Conservation (phyloP, 2,888 invertebrate species). For the Morpho deidamia region DNA sequence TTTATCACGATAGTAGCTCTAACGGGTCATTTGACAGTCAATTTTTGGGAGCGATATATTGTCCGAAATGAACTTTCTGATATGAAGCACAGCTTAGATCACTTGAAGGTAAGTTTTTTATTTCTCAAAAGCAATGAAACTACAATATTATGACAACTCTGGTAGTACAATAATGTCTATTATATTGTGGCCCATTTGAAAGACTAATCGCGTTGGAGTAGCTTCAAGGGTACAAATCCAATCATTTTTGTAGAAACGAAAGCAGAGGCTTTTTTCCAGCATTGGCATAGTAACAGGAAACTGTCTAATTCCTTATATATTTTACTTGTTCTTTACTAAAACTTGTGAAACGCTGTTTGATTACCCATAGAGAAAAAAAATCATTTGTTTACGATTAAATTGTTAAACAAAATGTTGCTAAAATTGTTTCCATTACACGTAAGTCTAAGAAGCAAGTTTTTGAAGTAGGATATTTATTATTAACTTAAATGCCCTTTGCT, state of each 20-base stretch:
- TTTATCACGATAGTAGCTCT: conserved; percentile 43
- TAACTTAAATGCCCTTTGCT: too few species aligned
- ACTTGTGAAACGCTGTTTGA: too few species aligned
- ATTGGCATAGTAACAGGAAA: too few species aligned
- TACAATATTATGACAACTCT: background rate
- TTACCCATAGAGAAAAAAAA: too few species aligned
- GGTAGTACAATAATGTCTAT: background rate
- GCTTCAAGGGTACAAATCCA: background rate
- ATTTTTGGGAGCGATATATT: conserved; percentile 52
- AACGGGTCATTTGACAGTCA: conserved; percentile 46
- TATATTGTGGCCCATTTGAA: background rate
- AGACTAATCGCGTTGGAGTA: background rate
- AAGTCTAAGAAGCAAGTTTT: too few species aligned
- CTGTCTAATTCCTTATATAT: too few species aligned
- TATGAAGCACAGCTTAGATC: conserved; percentile 47
- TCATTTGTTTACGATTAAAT: too few species aligned
- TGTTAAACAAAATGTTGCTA: too few species aligned
- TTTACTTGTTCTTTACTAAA: too few species aligned
- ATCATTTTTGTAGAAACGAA: background rate
- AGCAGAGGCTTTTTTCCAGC: background rate
- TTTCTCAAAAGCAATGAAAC: background rate
- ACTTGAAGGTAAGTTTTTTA: conserved; percentile 42
- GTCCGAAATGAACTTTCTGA: conserved; percentile 43
- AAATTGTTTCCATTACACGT: too few species aligned
- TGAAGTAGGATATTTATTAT: too few species aligned